Base-by-base conservation (phyloP, 2,797 vertebrate species). In the Hydrophis major region DNA sequence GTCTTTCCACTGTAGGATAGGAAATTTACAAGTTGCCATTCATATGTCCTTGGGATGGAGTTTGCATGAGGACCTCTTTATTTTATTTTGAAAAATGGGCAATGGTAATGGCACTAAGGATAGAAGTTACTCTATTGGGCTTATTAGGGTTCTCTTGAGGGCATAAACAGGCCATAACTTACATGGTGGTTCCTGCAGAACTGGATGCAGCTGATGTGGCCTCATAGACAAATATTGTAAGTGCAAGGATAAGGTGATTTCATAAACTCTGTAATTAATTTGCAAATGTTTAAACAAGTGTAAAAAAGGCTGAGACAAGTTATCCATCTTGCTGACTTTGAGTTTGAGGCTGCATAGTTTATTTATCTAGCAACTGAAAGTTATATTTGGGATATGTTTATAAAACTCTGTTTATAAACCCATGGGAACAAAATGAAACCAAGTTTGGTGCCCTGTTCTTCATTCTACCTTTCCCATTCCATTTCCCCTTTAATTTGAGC, bases 321-420 rank as follows among this genome's bases (percentile, higher is more conserved):
- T 63, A 53, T 87, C 27, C 20, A 55, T 87, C 50, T n/a, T 66
- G 20, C 20, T 66, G 47, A 87, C 47, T 55, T 32, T 11, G 20
- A 22, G 6, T 57, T 63, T 87, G 47, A 53, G 61, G 83, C 14
- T 27, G 42, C 59, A 50, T 13, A n/a, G 42, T 87, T 87, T 86
- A 50, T 87, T 87, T 87, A 27, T 87, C n/a, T n/a, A 91, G 87
- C 83, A 91, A 91, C 53, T 37, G 57, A 91, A 63, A 32, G 42
- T 59, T 55, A 87, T 87, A 66, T 87, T 91, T 37, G 47, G 59
- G 63, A 63, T 22, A 25, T 91, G 42, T 61, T 91, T 86, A 13
- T 61, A 91, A 91, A 91, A 60, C 25, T 28, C n/a, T 47, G 60
- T n/a, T 50, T 87, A 87, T 59, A 91, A 53, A 53, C 12, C 57